Conservation (phyloP, 2,797 vertebrate species). For the Simalia tracyae region DNA sequence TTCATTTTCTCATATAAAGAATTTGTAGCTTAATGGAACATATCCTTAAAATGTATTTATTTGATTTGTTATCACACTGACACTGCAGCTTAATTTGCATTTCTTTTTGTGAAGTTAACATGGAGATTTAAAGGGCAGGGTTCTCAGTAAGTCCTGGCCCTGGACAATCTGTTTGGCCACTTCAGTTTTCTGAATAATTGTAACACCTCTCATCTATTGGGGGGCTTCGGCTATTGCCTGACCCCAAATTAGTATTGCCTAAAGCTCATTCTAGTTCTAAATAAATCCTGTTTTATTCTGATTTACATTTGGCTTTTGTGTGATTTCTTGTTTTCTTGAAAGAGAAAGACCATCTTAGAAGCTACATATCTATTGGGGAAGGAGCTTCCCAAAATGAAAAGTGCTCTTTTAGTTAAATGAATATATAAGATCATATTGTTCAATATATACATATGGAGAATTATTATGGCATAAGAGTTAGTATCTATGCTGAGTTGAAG, state of each 20-base stretch:
- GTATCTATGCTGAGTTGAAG: neutral
- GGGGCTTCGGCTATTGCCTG: neutral
- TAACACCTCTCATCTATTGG: neutral
- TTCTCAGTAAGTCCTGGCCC: neutral
- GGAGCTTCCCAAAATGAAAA: neutral
- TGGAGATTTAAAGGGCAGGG: neutral
- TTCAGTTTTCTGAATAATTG: neutral
- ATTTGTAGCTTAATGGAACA: neutral
- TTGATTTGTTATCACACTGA: neutral
- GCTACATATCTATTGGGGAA: neutral
- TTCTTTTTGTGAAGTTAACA: neutral
- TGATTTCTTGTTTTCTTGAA: neutral
- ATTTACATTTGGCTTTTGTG: neutral
- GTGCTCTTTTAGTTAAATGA: neutral
- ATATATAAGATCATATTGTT: conserved; percentile 1
- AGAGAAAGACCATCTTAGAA: neutral
- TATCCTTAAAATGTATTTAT: neutral
- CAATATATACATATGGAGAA: neutral
- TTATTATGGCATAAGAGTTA: neutral
- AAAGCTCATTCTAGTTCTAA: neutral
- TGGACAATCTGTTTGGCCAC: neutral
- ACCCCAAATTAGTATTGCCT: neutral
- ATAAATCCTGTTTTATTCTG: neutral
- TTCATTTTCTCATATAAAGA: neutral
- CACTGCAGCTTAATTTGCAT: neutral